Evolutionary conservation across 2,888 invertebrate species (phyloP), one percentile per base, ranked within the genome.

Genomic region (Callyntrura sp.): DNA sequence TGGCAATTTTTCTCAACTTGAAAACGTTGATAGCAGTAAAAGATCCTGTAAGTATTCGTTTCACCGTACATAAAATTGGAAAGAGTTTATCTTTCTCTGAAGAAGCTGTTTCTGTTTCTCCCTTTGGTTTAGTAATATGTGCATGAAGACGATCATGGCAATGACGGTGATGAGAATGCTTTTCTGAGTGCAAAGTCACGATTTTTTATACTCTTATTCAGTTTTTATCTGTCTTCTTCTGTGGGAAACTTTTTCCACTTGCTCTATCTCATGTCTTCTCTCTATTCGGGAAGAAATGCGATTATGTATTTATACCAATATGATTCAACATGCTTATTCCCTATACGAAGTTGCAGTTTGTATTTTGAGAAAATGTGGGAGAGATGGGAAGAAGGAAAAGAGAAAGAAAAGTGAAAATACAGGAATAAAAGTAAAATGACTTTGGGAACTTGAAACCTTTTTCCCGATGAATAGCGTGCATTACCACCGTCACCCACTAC

Each of bases 101-200:
- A 6, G 35, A 35, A 35, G n/a, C 17, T 57, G 6, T 57, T 17
- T 70, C 25, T 68, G 28, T 35, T 57, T 25, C 23, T 73, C 9
- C 23, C 23, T 23, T 48, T 48, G 73, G 20, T 43, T 17, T 70
- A n/a, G 14, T 70, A 12, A 28, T 14, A 28, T 73, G 73, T 45
- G 73, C 73, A 73, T 48, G 48, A 73, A 45, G 45, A 73, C 48
- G 48, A 73, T 43, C 73, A 48, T 73, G 23, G 48, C 48, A 23
- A 17, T 43, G 12, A 70, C 45, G 45, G n/a, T 43, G 62, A 43
- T 78, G 78, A 55, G 23, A 25, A 55, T 51, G 55, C 55, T 78
- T 23, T n/a, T 23, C 20, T 65, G 85, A 90, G 90, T 85, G 90
- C 62, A 90, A 85, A 90, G 90, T 90, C 90, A 90, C 85, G 88